Conservation (phyloP, 2,888 invertebrate genomes). For the Sarcophaga rosellei region DNA sequence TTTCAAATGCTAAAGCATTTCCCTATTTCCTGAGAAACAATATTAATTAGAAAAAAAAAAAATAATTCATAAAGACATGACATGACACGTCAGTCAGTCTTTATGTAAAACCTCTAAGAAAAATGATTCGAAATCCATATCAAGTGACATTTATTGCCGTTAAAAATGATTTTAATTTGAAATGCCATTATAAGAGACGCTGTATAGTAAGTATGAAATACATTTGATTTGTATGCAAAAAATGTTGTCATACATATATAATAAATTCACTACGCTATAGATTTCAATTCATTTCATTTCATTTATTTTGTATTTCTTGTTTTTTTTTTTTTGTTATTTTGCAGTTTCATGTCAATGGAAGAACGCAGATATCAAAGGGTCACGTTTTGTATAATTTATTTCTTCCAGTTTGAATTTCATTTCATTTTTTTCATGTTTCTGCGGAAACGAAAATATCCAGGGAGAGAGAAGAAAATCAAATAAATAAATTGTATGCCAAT, state of each 20-base stretch:
- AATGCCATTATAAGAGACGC: slow-evolving; percentile 6
- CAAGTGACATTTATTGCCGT: slow-evolving; percentile 11
- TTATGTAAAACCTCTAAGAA: no score
- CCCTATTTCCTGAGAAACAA: no score
- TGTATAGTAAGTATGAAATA: background rate
- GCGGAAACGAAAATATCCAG: slow-evolving; percentile 50
- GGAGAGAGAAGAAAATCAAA: slow-evolving; percentile 2
- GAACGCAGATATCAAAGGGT: slow-evolving; percentile 47
- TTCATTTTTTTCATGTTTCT: slow-evolving; percentile 11
- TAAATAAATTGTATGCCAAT: slow-evolving; percentile 55
- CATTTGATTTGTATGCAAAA: slow-evolving; percentile 39
- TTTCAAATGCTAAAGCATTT: no score
- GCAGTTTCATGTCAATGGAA: background rate
- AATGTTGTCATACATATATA: background rate
- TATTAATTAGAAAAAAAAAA: no score
- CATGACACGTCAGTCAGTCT: no score
- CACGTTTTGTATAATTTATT: slow-evolving; percentile 61
- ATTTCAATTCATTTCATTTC: slow-evolving; percentile 25
- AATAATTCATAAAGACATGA: no score
- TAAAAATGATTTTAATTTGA: slow-evolving; percentile 28
- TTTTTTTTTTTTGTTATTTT: no score
- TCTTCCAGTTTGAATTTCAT: slow-evolving; percentile 8
- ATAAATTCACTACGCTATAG: slow-evolving; percentile 7
- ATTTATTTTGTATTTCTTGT: slow-evolving; percentile 5
- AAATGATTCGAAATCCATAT: background rate